Conservation (phyloP, 2,797 vertebrate genomes). For the Nyctibius grandis region DNA sequence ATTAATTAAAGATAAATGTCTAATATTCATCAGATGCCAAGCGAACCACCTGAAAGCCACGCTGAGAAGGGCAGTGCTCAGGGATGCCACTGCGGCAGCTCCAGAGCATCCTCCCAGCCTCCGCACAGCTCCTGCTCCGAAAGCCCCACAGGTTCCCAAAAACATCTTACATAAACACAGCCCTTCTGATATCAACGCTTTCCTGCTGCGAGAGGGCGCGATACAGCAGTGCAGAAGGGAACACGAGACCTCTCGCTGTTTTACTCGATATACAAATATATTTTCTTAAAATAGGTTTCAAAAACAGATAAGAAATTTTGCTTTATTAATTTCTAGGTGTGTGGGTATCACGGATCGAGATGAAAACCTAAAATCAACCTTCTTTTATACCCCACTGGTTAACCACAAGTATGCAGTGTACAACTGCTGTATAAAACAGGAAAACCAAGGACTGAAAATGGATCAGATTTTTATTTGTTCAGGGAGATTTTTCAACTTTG, state of each 20-base stretch:
- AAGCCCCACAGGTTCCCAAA: background rate
- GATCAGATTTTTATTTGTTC: background rate
- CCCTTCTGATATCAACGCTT: background rate
- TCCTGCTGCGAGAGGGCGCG: background rate
- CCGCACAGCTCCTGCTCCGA: background rate
- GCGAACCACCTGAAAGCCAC: background rate
- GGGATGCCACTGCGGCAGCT: fast-evolving
- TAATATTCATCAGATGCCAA: background rate
- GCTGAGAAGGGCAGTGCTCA: background rate
- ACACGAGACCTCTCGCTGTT: background rate
- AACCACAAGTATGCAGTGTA: background rate
- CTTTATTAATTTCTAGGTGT: background rate
- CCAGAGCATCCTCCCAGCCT: background rate
- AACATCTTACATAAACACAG: background rate
- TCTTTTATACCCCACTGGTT: background rate
- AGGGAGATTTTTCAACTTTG: background rate
- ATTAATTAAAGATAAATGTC: slow-evolving; percentile 3
- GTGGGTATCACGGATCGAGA: background rate
- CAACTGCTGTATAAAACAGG: fast-evolving
- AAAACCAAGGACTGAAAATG: background rate
- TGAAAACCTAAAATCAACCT: background rate
- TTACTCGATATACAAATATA: background rate
- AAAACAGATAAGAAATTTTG: background rate
- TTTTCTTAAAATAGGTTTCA: background rate
- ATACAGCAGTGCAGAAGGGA: background rate